Percentiles rank a stretch among this genome's conserved stretches.
Conservation (phyloP, 2,113 vertebrate genomes). For the Corvus cornix region DNA sequence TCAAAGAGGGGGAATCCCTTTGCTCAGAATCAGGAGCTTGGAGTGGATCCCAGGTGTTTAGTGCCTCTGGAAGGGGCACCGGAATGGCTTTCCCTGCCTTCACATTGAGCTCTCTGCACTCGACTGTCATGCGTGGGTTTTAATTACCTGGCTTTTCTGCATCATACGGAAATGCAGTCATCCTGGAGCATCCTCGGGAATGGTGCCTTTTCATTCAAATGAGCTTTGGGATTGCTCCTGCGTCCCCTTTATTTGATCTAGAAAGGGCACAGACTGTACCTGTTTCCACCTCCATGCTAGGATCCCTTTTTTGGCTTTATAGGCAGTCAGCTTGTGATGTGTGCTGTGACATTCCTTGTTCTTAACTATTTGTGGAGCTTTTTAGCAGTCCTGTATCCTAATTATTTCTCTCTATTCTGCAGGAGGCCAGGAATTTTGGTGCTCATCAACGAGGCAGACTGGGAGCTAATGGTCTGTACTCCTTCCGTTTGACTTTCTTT, state of each 20-base stretch:
- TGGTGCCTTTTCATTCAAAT: constrained; percentile 38
- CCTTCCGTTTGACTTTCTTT: constrained; percentile 27
- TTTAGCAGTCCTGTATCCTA: constrained; percentile 25
- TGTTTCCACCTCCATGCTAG: constrained; percentile 16
- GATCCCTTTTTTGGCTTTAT: neutral
- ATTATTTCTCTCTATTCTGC: constrained; percentile 64
- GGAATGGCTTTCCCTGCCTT: neutral
- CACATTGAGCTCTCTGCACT: neutral
- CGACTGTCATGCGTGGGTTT: neutral
- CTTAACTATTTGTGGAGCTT: constrained; percentile 33
- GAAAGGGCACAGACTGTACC: constrained; percentile 35
- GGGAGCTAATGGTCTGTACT: constrained; percentile 95
- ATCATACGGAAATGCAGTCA: neutral
- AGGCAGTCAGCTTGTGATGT: constrained; percentile 15
- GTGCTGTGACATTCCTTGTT: neutral
- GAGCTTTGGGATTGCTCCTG: constrained; percentile 45
- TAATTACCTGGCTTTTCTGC: constrained; percentile 47
- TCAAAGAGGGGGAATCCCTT: constrained; percentile 67
- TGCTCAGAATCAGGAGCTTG: constrained; percentile 11
- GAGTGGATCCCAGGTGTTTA: constrained; percentile 26
- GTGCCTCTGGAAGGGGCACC: neutral
- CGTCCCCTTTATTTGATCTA: constrained; percentile 51
- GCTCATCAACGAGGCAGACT: constrained; percentile 96
- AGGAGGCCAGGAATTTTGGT: constrained; percentile 97
- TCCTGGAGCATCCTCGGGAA: constrained; percentile 1